Base-by-base conservation (phyloP, 2,888 invertebrate species). In the Morpho deidamia region DNA sequence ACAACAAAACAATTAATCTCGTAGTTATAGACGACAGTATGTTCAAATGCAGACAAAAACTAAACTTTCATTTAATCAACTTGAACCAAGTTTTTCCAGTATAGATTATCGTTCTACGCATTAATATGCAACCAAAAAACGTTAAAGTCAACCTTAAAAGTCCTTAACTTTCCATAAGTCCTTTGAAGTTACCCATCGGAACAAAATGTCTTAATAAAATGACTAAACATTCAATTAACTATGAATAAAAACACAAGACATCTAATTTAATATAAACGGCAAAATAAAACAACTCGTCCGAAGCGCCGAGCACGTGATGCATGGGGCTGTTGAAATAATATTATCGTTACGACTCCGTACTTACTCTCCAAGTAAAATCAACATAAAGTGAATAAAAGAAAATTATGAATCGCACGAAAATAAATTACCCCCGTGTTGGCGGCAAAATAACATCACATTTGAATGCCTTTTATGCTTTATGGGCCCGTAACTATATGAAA, bases 351-450 rank as follows among this genome's bases (percentile, higher is more conserved):
- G 75, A 81, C 83, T 82, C 82, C 81, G 78, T 81, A 85, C 86
- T 82, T 81, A 84, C 70, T 72, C 81, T 85, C 83, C 69, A 81
- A 82, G 81, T 82, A 87, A 85, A 89, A 89, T 89, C 89, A 89
- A 89, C 89, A 89, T 89, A 89, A 89, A 89, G 88, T 89, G 89
- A 87, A 89, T 89, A 89, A 88, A 89, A 88, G 87, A 89, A 89
- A 89, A 89, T 89, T 89, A 89, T 89, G 89, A 89, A 88, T 88
- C 81, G 87, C 84, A 76, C 82, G 74, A 77, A 87, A 88, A 89
- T 89, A 89, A 89, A 89, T 89, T 89, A 88, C 86, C 80, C 23
- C 81, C 73, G 81, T 84, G 87, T 88, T 84, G 88, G 88, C 87
- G 87, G 89, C 88, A 87, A 89, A 89, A 88, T 89, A 89, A 89